A percentile compares a stretch with the other conserved stretches of the same genome.
phyloP scores from a whole-genome alignment of 2,888 invertebrate genomes.

The Idaea biselata region DNA sequence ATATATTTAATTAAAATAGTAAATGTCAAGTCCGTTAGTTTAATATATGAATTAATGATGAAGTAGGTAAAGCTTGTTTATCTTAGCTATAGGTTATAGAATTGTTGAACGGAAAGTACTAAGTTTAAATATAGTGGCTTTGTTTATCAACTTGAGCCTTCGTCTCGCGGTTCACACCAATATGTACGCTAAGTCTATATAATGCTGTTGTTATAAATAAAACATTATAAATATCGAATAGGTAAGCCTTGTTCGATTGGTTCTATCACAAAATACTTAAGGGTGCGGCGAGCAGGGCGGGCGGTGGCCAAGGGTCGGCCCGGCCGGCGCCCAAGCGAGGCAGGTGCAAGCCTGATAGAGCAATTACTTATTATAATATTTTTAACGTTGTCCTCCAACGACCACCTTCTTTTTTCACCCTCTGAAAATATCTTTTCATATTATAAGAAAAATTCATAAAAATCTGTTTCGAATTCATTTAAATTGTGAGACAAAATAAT shows the following conservation, averaged over 20 bases:
- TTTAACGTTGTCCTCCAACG: conserved; percentile 59
- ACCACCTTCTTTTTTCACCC: conserved; percentile 48
- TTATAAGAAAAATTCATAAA: conserved; percentile 33
- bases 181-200: neutral
- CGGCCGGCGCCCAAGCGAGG: conserved; percentile 37
- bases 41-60: neutral
- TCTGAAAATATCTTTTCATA: conserved; percentile 53
- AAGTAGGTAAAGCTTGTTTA: neutral
- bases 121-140: neutral
- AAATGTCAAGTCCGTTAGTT: neutral
- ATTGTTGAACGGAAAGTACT: neutral
- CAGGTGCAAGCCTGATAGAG: conserved; percentile 71
- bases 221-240: neutral
- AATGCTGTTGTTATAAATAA: neutral
- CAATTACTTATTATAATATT: conserved; percentile 76
- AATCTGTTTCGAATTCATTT: conserved; percentile 22
- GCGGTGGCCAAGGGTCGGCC: conserved; percentile 30
- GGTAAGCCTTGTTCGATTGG: conserved; percentile 40
- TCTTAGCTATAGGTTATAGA: neutral
- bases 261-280: conserved; percentile 56
- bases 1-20: neutral
- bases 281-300: conserved; percentile 42
- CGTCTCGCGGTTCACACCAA: neutral
- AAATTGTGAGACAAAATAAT: conserved; percentile 32
- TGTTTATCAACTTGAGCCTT: neutral